Conservation (phyloP, 2,888 invertebrate genomes). For the Melikaiella ostensackeni region DNA sequence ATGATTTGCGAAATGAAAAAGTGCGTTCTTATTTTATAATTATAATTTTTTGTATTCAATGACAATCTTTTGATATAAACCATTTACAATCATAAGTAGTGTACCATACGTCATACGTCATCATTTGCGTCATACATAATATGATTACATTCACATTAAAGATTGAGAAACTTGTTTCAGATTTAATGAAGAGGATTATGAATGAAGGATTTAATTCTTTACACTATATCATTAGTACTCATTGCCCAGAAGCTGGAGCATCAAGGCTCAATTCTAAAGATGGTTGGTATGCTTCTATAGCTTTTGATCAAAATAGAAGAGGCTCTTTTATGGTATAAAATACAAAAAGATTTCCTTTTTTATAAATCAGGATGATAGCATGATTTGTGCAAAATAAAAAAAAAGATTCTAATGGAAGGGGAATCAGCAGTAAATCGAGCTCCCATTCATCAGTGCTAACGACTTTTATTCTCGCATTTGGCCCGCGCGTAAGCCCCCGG, state of each 20-base stretch:
- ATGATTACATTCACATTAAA: neutral
- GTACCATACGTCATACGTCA: no score
- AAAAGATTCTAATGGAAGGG: conserved; percentile 45
- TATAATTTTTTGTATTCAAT: no score
- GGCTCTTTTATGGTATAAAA: neutral
- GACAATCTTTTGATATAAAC: no score
- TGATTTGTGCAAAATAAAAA: conserved; percentile 41
- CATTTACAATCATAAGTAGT: no score
- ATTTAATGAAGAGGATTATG: neutral
- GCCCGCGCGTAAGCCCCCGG: conserved; percentile 73
- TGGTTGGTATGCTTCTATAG: neutral
- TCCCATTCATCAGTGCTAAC: conserved; percentile 61
- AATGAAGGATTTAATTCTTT: neutral
- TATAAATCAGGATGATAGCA: conserved; percentile 36
- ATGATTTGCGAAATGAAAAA: no score
- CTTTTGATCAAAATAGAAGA: neutral
- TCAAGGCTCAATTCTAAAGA: neutral
- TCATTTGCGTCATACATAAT: no score
- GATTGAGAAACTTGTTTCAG: neutral
- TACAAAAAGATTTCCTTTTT: conserved; percentile 2
- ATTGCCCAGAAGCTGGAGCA: neutral
- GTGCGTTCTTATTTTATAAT: no score
- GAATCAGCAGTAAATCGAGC: conserved; percentile 58
- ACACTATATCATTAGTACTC: neutral
- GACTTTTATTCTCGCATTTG: conserved; percentile 61